Base-by-base conservation (phyloP, 1,140 invertebrate genomes). In the Apocrypta bakeri region DNA sequence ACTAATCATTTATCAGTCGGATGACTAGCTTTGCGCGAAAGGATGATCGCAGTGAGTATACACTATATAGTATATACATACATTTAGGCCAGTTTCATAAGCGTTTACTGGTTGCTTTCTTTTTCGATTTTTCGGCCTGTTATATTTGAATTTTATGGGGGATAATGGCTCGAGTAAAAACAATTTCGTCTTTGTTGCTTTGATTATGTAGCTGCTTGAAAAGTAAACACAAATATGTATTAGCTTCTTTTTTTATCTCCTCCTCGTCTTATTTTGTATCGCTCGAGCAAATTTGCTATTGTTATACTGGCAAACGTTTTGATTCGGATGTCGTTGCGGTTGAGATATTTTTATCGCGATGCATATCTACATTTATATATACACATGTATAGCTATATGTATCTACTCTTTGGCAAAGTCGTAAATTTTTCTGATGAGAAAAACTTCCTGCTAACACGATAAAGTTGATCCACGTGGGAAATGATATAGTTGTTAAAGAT, bases 1-100 rank as follows among this genome's bases (percentile, higher is more conserved):
- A 42, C 29, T 37, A 77, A 77, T 66, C 48, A 76, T 64, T 76
- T 76, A 76, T 76, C 48, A 63, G 71, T 40, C 25, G 71, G 71
- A 1, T 73, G 37, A 73, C 8, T 73, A 37, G 12, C 27, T 11
- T 29, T 25, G 24, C n/a, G 64, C 64, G 27, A 66, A 66, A 56
- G 48, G 48, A 56, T 56, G 1, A 48, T 14, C 42, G 42, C 14
- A 4, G 42, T 17, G 42, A 48, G 42, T 48, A 17, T n/a, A n/a
- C 40, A 2, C 0, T 56, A 6, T 56, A 21, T 42, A 14, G 12
- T 42, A 12, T 42, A n/a, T n/a, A 4, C 48, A 9, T 37, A 37
- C 33, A 37, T n/a, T n/a, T 48, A 12, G 42, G 42, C 42, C 48
- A n/a, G 48, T 56, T 56, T 56, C 17, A 7, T 56, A 4, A 56